Evolutionary conservation across 1,140 invertebrate genomes (phyloP), one percentile per base, ranked within the genome.

Genomic region (Zeugodacus cucurbitae): DNA sequence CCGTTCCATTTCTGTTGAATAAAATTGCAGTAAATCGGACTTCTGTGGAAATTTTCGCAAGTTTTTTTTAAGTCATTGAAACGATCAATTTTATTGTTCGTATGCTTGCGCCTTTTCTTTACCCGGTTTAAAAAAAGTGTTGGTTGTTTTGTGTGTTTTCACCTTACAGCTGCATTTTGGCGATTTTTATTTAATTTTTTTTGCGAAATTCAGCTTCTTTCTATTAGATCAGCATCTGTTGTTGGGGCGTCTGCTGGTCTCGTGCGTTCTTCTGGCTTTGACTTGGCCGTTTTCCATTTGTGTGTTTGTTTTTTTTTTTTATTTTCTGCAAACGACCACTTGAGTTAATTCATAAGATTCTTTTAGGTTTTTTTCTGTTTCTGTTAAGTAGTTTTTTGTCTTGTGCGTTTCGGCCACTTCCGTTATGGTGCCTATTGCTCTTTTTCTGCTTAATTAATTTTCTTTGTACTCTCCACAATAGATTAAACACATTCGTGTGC

Each of bases 381-480:
- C 5, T 41, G 32, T 41, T 74, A 74, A 74, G 34, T 41, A 74
- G 20, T 48, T 82, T 82, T 44, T 70, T 70, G 22, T 70, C 34
- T 82, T 82, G 37, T 41, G 37, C 44, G n/a, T 82, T 82, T 74
- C 34, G 6, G 17, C 20, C 67, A 74, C 4, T 82, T 82, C 74
- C 74, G 37, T 82, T 82, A 82, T 29, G 41, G 22, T 14, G 34
- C 6, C 70, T 82, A 26, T 82, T 82, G 74, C 41, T 82, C 37
- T 82, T 82, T 74, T 82, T 48, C 41, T 82, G n/a, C 74, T 14
- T 82, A 82, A 82, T 82, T 82, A 26, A 82, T 82, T 82, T 82
- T 10, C 74, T 82, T 82, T 82, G 74, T 82, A 10, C 22, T 70
- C 44, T 48, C 20, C 74, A 82, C 74, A 82, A 82, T 26, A 3